Evolutionary conservation across 2,888 invertebrate species (phyloP).

Genomic region (Kuschelorhynchus macadamiae): DNA sequence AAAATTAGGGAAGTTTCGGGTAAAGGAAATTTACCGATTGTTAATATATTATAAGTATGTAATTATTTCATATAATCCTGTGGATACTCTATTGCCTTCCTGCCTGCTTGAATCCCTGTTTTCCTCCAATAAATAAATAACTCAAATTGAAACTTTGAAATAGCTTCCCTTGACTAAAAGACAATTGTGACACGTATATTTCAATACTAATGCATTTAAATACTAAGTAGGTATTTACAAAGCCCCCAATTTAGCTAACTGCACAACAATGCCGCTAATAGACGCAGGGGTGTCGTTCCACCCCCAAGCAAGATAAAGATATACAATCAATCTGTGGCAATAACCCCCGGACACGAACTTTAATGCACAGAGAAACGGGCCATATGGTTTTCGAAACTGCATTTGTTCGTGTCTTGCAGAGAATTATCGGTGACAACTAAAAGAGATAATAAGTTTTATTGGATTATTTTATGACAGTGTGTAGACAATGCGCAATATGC

Average conservation of each 20-base stretch:
- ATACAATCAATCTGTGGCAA: slow-evolving; percentile 62
- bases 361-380: slow-evolving; percentile 36
- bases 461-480: slow-evolving; percentile 25
- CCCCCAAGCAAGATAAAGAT: slow-evolving; percentile 64
- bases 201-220: slow-evolving; percentile 45
- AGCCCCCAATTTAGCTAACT: slow-evolving; percentile 58
- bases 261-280: slow-evolving; percentile 62
- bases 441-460: slow-evolving; percentile 40
- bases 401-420: slow-evolving; percentile 41
- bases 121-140: too few relatives aligned
- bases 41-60: too few relatives aligned
- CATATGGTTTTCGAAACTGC: slow-evolving; percentile 48
- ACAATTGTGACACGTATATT: too few relatives aligned
- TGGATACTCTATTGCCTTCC: too few relatives aligned
- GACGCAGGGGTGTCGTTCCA: slow-evolving; percentile 60
- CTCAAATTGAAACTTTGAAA: too few relatives aligned
- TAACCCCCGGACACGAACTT: slow-evolving; percentile 56
- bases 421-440: slow-evolving; percentile 31
- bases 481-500: slow-evolving; percentile 12
- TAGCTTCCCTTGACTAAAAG: too few relatives aligned
- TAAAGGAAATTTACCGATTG: too few relatives aligned
- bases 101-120: too few relatives aligned
- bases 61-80: too few relatives aligned
- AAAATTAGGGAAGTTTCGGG: too few relatives aligned
- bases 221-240: slow-evolving; percentile 49